phyloP scores from a whole-genome alignment of 92 coral and sea anemone genomes.

The Zoanthus sansibaricus region DNA sequence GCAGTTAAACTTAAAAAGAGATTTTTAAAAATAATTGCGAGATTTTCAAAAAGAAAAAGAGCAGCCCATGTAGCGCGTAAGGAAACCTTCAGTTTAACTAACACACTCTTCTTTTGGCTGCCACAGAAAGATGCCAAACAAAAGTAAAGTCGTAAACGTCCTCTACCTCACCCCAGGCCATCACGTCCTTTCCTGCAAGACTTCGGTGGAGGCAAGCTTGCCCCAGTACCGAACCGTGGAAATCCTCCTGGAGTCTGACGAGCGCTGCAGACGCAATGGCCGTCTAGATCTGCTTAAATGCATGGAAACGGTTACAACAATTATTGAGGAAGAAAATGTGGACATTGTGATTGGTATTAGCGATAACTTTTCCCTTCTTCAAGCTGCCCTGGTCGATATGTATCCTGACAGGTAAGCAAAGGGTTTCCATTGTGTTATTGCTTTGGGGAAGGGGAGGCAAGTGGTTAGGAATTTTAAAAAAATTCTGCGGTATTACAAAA shows the following conservation, averaged over 20 bases:
- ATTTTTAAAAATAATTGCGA: no score
- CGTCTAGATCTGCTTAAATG: slow-evolving; percentile 34
- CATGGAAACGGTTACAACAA: slow-evolving; percentile 10
- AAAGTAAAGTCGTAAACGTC: background rate
- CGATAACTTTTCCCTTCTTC: slow-evolving; percentile 39
- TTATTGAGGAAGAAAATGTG: slow-evolving; percentile 30
- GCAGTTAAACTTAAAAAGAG: no score
- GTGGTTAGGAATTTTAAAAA: no score
- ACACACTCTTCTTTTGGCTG: background rate
- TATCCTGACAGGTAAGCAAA: slow-evolving; percentile 22
- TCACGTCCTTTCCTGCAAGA: slow-evolving; percentile 27
- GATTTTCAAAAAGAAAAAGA: no score
- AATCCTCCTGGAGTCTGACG: slow-evolving; percentile 28
- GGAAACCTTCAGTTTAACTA: no score
- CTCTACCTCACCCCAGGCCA: slow-evolving; percentile 43
- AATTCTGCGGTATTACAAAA: no score
- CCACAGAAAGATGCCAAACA: slow-evolving; percentile 18
- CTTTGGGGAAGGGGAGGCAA: no score
- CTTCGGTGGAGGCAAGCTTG: slow-evolving; percentile 10
- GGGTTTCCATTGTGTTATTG: no score
- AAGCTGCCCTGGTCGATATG: slow-evolving; percentile 32
- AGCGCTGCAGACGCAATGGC: slow-evolving; percentile 21
- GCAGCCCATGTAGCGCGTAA: no score
- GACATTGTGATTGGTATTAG: slow-evolving; percentile 46
- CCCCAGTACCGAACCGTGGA: slow-evolving; percentile 28